A percentile compares a stretch with the other conserved stretches of the same genome.
These are phyloP conservation scores for Apamea crenata DNA, from an alignment of 2,888 invertebrate genomes.

Conservation along the genomic window DNA sequence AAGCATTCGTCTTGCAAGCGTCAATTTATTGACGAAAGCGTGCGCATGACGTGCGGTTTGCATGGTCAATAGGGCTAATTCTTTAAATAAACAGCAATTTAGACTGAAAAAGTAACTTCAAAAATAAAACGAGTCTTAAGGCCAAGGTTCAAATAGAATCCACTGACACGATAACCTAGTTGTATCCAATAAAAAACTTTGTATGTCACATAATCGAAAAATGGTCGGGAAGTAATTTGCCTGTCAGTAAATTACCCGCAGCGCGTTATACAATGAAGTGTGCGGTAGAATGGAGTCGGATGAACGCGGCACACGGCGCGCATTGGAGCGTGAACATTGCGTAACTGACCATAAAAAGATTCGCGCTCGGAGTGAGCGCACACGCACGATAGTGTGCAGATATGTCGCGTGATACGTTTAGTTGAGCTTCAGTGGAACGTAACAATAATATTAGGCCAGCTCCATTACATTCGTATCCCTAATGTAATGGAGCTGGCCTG, in stretches of 20 bases:
- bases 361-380: conserved; percentile 58
- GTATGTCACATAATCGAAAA: not conserved
- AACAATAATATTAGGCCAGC: no score
- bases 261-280: conserved; percentile 51
- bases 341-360: conserved; percentile 69
- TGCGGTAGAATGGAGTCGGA: conserved; percentile 49
- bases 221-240: not conserved
- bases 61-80: no score
- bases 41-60: no score
- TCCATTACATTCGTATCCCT: no score
- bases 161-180: not conserved
- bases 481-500: conserved; percentile 1
- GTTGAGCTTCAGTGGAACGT: conserved; percentile 11
- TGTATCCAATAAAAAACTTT: conserved; percentile 6
- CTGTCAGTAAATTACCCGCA: conserved; percentile 13
- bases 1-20: no score
- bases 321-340: conserved; percentile 60
- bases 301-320: conserved; percentile 43
- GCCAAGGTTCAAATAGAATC: not conserved
- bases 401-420: conserved; percentile 53
- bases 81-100: not conserved
- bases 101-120: not conserved
- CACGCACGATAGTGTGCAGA: conserved; percentile 59
- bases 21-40: no score
- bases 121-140: not conserved